Evolutionary conservation across 2,888 invertebrate genomes (phyloP), one percentile per base, ranked within the genome.

Genomic region (Osmoderma eremita): DNA sequence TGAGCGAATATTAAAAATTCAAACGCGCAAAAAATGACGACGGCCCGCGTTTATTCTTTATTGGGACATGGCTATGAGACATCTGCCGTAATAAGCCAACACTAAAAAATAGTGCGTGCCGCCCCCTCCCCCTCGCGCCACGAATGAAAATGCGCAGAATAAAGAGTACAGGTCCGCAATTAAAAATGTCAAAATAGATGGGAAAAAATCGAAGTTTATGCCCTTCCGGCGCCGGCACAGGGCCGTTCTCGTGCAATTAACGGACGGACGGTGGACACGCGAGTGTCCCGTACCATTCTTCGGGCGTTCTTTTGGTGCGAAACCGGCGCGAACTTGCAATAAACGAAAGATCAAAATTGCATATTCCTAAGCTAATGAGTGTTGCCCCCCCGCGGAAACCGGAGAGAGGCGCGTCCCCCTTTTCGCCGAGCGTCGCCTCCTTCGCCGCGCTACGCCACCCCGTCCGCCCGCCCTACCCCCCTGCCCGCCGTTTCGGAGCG

Each of bases 351-450:
- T 86, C 85, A 87, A 86, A 87, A 86, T 87, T 87, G 86, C 87
- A 87, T 87, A 87, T 86, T 86, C 86, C 86, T 86, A 86, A 85
- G 86, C 86, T 86, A 87, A 86, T 86, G 86, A 86, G 86, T 82
- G 84, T 45, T 45, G 18, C 71, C 68, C 71, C 73, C 73, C 63
- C 70, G 73, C 75, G 73, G 81, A 68, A 75, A 71, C 72, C 67
- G 75, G 72, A 78, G 30, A 30, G 80, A 79, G 81, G 80, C 78
- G 82, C 82, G 83, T 84, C 83, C 83, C 83, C 82, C 81, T 30
- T 78, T 80, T 82, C 79, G 79, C 80, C 81, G 38, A 42, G 24
- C 53, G 78, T 76, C 77, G 81, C 82, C 82, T 80, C 81, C 77
- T 75, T 75, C 76, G 78, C 69, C 72, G 71, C 72, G 64, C 73